Conservation (phyloP, 2,888 invertebrate species). For the Heliconius cydno region DNA sequence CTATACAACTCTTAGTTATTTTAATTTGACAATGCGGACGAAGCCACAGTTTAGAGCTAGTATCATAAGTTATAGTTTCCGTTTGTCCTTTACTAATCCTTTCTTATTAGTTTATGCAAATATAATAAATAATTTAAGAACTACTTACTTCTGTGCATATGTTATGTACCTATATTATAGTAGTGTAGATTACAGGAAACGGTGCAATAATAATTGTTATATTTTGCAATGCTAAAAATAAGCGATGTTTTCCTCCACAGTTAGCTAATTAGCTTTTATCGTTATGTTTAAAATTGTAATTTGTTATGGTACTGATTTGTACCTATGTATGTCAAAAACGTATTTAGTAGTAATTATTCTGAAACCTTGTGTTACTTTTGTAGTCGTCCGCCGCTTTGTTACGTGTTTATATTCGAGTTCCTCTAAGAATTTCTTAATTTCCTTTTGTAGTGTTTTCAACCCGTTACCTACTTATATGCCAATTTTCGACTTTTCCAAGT, state of each 20-base stretch:
- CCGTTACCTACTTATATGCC: no score
- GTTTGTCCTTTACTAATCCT: neutral
- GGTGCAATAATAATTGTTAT: constrained; percentile 23
- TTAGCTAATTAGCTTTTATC: neutral
- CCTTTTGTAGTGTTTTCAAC: no score
- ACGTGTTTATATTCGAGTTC: no score
- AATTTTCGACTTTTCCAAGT: no score
- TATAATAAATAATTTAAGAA: neutral
- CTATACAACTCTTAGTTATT: no score
- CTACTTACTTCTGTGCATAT: neutral
- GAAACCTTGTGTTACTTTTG: no score
- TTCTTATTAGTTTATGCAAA: neutral
- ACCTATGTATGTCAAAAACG: neutral
- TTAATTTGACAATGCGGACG: no score
- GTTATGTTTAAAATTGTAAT: neutral
- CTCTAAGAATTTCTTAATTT: no score
- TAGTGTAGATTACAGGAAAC: constrained; percentile 24
- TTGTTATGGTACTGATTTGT: neutral
- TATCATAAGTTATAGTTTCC: neutral
- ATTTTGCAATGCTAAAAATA: constrained; percentile 24
- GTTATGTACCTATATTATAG: neutral
- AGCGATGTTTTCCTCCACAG: constrained; percentile 11
- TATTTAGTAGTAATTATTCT: neutral
- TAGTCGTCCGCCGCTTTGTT: no score
- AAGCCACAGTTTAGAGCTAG: no score